Conservation (phyloP, 2,797 vertebrate species). For the Urosaurus nigricauda region DNA sequence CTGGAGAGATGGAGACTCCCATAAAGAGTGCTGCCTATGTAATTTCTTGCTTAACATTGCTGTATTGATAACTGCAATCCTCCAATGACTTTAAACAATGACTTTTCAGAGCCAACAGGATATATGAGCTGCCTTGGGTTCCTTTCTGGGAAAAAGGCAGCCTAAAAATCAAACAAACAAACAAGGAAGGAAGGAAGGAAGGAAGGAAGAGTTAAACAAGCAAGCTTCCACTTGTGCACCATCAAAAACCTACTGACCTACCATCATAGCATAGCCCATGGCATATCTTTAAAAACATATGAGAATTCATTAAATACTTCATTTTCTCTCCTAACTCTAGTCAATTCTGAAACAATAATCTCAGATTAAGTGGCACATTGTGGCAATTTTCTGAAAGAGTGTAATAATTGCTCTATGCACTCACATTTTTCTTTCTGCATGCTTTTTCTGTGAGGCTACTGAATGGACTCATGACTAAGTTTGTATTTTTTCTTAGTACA, state of each 20-base stretch:
- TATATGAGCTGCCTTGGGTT: too few relatives aligned
- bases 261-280: neutral
- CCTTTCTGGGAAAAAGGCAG: too few relatives aligned
- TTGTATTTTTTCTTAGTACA: slow-evolving; percentile 25
- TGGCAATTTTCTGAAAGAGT: neutral
- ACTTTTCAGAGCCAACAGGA: neutral
- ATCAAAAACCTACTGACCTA: neutral
- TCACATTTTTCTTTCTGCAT: neutral
- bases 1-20: too few relatives aligned
- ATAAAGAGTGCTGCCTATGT: too few relatives aligned
- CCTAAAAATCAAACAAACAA: too few relatives aligned
- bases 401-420: neutral
- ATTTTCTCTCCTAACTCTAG: neutral
- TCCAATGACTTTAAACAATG: neutral
- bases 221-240: neutral
- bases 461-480: neutral
- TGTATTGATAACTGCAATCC: neutral
- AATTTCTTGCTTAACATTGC: too few relatives aligned
- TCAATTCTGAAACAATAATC: neutral
- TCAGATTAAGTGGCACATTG: neutral
- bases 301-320: neutral
- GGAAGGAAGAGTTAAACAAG: neutral
- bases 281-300: neutral
- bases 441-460: neutral
- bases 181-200: neutral